These are phyloP conservation scores for Amaurobius ferox DNA, from an alignment of 2,888 invertebrate species.

Conservation along the genomic window DNA sequence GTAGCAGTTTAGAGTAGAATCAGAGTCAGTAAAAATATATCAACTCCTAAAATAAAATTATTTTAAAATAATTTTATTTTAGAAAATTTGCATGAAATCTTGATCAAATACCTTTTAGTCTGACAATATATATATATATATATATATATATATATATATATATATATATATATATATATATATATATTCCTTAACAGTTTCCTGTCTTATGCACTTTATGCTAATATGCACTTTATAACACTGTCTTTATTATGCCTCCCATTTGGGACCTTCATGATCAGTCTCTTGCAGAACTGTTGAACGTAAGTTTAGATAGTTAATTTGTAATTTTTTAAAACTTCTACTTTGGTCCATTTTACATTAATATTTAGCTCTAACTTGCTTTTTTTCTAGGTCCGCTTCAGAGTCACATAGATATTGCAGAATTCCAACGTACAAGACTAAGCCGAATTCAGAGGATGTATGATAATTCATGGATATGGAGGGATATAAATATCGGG, in stretches of 20 bases:
- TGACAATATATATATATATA: not conserved
- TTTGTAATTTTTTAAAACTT: not conserved
- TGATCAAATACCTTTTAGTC: too few species aligned
- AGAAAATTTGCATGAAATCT: too few species aligned
- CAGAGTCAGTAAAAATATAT: too few species aligned
- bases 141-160: not conserved
- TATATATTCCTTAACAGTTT: not conserved
- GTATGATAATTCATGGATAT: slow-evolving; percentile 96
- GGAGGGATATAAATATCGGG: slow-evolving; percentile 93
- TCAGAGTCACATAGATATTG: slow-evolving; percentile 33
- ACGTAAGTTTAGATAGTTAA: slow-evolving; percentile 28
- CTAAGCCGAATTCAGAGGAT: slow-evolving; percentile 92
- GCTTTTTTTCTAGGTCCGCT: slow-evolving; percentile 31
- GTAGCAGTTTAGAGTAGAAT: too few species aligned
- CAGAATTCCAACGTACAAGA: slow-evolving; percentile 78
- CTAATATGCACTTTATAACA: not conserved
- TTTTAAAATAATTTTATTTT: too few species aligned
- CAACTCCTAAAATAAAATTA: too few species aligned
- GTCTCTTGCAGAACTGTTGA: slow-evolving; percentile 63
- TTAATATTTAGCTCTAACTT: not conserved
- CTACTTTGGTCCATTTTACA: not conserved
- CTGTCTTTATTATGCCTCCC: slow-evolving; percentile 63
- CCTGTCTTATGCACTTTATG: too few species aligned
- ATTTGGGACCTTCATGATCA: slow-evolving; percentile 68
- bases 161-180: not conserved